Evolutionary conservation across 2,888 invertebrate genomes (phyloP).

Genomic region (Megamerina dolium): DNA sequence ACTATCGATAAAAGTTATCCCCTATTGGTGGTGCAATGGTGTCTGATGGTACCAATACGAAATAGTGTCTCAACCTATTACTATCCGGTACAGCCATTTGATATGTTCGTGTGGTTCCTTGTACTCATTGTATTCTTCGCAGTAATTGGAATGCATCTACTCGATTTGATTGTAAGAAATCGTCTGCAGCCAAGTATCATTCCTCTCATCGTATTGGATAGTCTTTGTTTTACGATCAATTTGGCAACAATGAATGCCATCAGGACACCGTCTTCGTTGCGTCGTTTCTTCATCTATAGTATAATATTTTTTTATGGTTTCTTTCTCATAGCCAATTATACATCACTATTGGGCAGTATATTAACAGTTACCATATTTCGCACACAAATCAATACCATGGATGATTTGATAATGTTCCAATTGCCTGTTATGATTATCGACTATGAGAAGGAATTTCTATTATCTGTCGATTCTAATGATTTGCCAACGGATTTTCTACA

Average conservation of each 20-base stretch:
- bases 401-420: constrained; percentile 28
- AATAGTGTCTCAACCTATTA: constrained; percentile 32
- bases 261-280: constrained; percentile 2
- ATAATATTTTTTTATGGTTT: constrained; percentile 34
- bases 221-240: constrained; percentile 31
- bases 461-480: constrained; percentile 16
- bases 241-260: constrained; percentile 23
- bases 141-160: too few relatives aligned
- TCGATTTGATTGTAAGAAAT: neutral
- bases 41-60: constrained; percentile 37
- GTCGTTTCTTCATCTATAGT: constrained; percentile 25
- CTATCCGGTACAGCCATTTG: constrained; percentile 35
- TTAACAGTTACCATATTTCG: too few relatives aligned
- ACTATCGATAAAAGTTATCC: too few relatives aligned
- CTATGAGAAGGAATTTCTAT: constrained; percentile 32
- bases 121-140: constrained; percentile 21
- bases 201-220: constrained; percentile 15
- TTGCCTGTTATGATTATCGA: constrained; percentile 35
- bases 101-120: constrained; percentile 29
- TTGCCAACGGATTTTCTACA: constrained; percentile 23
- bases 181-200: neutral
- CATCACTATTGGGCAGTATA: constrained; percentile 37
- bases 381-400: constrained; percentile 32
- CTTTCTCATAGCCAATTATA: constrained; percentile 32
- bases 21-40: constrained; percentile 38